Conservation (phyloP, 2,113 vertebrate species). For the Pyrgilauda ruficollis region DNA sequence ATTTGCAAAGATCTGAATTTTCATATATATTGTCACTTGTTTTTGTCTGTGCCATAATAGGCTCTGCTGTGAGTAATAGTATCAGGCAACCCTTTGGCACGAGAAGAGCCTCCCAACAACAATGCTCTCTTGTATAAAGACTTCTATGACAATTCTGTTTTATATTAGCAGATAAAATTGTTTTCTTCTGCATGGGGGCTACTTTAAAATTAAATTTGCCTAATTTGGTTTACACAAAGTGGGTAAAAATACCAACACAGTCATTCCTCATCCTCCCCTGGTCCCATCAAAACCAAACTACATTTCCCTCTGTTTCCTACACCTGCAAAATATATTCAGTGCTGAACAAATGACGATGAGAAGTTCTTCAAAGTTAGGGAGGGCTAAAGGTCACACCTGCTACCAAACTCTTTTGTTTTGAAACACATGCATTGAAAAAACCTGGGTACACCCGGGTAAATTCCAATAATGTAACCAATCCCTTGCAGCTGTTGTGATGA, state of each 20-base stretch:
- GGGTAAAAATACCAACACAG: not conserved
- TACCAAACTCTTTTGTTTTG: slow-evolving; percentile 73
- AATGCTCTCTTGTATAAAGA: not conserved
- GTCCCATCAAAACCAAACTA: slow-evolving; percentile 19
- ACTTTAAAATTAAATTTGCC: not conserved
- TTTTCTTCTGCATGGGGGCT: not conserved
- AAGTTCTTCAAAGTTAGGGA: slow-evolving; percentile 60
- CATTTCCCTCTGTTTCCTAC: slow-evolving; percentile 41
- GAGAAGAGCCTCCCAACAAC: not conserved
- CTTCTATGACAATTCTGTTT: not conserved
- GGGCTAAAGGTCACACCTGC: slow-evolving; percentile 81
- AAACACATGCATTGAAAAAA: slow-evolving; percentile 71
- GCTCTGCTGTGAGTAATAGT: not conserved
- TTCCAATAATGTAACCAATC: slow-evolving; percentile 76
- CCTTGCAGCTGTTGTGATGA: slow-evolving; percentile 78
- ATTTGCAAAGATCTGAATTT: not conserved
- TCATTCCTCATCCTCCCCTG: not conserved
- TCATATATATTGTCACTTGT: not conserved
- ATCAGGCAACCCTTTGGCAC: not conserved
- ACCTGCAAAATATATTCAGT: slow-evolving; percentile 55
- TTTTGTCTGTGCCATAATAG: not conserved
- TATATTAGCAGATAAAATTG: not conserved
- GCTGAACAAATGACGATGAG: slow-evolving; percentile 37
- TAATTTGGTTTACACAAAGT: not conserved
- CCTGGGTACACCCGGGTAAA: slow-evolving; percentile 63